Evolutionary conservation across 2,888 invertebrate species (phyloP).

Genomic region (Pemphredon lugubris): DNA sequence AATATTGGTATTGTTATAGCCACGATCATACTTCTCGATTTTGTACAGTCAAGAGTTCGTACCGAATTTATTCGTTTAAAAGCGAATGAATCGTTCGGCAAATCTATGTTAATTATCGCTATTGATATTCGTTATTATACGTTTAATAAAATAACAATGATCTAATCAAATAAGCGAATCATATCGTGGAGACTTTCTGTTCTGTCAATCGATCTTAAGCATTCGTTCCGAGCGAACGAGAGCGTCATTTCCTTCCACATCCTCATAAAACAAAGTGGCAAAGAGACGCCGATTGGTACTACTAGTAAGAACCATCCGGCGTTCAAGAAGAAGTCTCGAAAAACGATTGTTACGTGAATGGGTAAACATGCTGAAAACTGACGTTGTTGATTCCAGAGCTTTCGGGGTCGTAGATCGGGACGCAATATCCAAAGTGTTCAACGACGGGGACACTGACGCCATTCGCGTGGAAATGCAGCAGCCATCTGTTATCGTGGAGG

Average conservation of each 20-base stretch:
- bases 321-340: conserved; percentile 13
- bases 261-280: background rate
- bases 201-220: conserved; percentile 31
- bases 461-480: background rate
- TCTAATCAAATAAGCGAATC: conserved; percentile 9
- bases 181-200: conserved; percentile 10
- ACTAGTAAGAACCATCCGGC: conserved; percentile 5
- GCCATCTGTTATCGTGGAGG: background rate
- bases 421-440: background rate
- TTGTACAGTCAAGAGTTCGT: background rate
- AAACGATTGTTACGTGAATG: conserved; percentile 7
- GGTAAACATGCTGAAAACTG: conserved; percentile 36
- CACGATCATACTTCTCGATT: background rate
- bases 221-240: conserved; percentile 2
- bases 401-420: conserved; percentile 11
- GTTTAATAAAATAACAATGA: conserved; percentile 57
- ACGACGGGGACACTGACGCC: background rate
- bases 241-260: conserved; percentile 10
- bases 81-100: conserved; percentile 24
- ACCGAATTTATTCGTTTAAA: conserved; percentile 13
- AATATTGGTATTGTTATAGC: background rate
- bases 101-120: conserved; percentile 44
- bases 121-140: conserved; percentile 53
- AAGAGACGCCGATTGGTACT: background rate
- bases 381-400: conserved; percentile 52